These are phyloP conservation scores for Nothocercus julius DNA, from an alignment of 2,113 vertebrate species.

Conservation along the genomic window DNA sequence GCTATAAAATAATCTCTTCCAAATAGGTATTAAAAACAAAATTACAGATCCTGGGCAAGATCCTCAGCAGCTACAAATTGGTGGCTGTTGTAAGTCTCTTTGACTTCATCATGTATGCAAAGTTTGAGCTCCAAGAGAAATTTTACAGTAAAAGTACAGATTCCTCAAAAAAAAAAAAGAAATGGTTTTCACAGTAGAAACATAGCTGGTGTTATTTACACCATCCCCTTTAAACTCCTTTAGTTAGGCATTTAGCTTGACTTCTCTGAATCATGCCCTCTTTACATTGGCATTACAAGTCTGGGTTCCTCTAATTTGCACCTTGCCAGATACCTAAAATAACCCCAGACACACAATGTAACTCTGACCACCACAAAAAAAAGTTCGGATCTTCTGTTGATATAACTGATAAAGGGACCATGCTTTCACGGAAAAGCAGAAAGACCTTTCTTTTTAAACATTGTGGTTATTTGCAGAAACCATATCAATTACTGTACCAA, in stretches of 20 bases:
- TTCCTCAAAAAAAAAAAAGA: constrained; percentile 34
- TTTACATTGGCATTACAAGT: neutral
- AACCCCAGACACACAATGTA: neutral
- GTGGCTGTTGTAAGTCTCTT: constrained; percentile 32
- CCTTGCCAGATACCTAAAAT: neutral
- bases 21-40: constrained; percentile 64
- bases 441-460: neutral
- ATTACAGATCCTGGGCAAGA: constrained; percentile 52
- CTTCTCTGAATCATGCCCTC: neutral
- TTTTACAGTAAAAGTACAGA: constrained; percentile 29
- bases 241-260: neutral
- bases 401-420: neutral
- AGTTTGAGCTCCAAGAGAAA: constrained; percentile 25
- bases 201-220: constrained; percentile 8
- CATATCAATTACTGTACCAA: neutral
- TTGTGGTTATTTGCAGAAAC: constrained; percentile 3
- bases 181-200: neutral
- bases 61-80: constrained; percentile 64
- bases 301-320: neutral
- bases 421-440: neutral
- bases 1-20: constrained; percentile 65
- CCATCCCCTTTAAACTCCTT: neutral
- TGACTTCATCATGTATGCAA: neutral
- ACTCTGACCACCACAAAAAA: neutral
- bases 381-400: neutral